Percentiles rank a stretch among this genome's conserved stretches.
Evolutionary conservation across 2,113 vertebrate species (phyloP).

Genomic region (Microcebus jonahi): DNA sequence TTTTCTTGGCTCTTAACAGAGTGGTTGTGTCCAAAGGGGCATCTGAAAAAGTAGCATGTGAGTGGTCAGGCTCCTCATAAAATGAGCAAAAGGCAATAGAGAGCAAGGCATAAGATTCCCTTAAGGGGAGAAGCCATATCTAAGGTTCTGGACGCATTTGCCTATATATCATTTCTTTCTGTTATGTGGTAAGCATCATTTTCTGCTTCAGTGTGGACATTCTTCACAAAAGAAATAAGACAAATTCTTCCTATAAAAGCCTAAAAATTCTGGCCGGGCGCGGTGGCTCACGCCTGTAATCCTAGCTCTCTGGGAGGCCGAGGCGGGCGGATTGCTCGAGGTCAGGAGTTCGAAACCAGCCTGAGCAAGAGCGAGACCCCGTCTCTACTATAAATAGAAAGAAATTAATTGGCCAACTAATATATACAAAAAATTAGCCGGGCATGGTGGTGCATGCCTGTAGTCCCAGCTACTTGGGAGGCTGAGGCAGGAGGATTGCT

Average conservation of each 20-base stretch:
- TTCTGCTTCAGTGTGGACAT: not conserved
- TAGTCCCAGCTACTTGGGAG: too few relatives aligned
- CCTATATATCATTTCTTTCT: not conserved
- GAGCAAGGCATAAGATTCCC: not conserved
- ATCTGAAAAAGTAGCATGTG: not conserved
- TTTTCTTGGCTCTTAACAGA: slow-evolving; percentile 15
- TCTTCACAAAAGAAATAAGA: not conserved
- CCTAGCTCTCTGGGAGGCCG: too few relatives aligned
- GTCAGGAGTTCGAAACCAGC: too few relatives aligned
- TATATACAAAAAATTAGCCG: too few relatives aligned
- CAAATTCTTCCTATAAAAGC: not conserved
- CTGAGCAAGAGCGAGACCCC: too few relatives aligned
- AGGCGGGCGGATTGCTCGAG: too few relatives aligned
- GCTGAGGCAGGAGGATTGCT: too few relatives aligned
- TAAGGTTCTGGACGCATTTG: not conserved
- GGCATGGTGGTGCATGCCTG: too few relatives aligned
- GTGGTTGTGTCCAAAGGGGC: not conserved
- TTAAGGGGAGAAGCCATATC: not conserved
- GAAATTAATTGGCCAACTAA: too few relatives aligned
- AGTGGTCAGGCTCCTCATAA: not conserved
- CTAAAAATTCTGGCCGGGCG: too few relatives aligned
- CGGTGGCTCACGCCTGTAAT: too few relatives aligned
- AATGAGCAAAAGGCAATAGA: not conserved
- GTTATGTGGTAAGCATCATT: not conserved
- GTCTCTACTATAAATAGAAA: too few relatives aligned